Conservation (phyloP, 2,797 vertebrate species). For the Lagodon rhomboides region DNA sequence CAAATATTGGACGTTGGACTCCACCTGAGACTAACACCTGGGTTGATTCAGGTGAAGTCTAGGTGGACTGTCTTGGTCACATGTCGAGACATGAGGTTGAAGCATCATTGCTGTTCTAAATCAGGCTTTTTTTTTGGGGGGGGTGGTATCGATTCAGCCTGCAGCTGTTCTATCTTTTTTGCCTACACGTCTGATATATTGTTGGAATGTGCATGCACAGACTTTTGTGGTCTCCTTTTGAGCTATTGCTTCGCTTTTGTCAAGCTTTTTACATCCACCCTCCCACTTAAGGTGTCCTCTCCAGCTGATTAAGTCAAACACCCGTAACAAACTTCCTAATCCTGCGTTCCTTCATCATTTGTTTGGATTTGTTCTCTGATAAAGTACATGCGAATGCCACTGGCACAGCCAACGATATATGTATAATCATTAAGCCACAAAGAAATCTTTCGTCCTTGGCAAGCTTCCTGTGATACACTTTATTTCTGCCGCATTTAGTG, state of each 20-base stretch:
- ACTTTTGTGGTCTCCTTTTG: too few relatives aligned
- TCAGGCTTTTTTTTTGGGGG: neutral
- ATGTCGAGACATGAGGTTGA: neutral
- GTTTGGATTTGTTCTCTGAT: neutral
- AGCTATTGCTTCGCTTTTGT: neutral
- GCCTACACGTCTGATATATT: neutral
- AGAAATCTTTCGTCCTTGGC: slow-evolving; percentile 38
- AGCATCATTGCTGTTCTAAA: neutral
- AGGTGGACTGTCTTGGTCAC: neutral
- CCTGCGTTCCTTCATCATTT: neutral
- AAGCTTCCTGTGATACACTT: slow-evolving; percentile 46
- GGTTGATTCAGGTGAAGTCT: neutral
- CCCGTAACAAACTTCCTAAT: neutral
- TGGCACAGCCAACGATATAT: slow-evolving; percentile 14
- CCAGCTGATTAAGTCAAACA: neutral
- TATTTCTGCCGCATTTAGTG: slow-evolving; percentile 32
- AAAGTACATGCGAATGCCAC: neutral
- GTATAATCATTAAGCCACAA: slow-evolving; percentile 41
- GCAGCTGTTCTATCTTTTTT: neutral
- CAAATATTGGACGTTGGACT: neutral
- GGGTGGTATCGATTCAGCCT: neutral
- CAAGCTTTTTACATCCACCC: neutral
- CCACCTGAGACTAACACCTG: neutral
- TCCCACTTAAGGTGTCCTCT: neutral
- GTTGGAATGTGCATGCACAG: neutral